Evolutionary conservation across 2,113 vertebrate species (phyloP), one percentile per base, ranked within the genome.

Genomic region (Orthonyx spaldingii): DNA sequence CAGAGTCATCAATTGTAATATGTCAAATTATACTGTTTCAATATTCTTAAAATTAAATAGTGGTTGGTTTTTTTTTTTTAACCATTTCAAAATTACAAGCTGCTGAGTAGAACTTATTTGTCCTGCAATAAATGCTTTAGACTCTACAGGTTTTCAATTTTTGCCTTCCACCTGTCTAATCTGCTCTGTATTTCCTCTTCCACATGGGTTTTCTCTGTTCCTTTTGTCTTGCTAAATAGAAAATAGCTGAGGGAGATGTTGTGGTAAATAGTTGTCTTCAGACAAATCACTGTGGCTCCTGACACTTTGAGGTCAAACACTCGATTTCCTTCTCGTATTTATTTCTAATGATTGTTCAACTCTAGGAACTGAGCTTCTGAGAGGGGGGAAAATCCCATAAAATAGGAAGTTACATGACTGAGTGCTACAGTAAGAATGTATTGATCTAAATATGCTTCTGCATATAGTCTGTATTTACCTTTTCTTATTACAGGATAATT

Each of bases 401-500:
- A 85, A 39, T 61, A 16, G 0, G 3, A 35, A 82, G n/a, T 56
- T 74, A 13, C 9, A 11, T 28, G 37, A 69, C 5, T 64, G 61
- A 80, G 11, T 80, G 68, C 55, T 80, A 1, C 42, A 55, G n/a
- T 69, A 42, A 37, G 32, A 85, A 44, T 28, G 3, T 75, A 27
- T 71, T 81, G 42, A 63, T 89, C 15, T 70, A 56, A 60, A 63
- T 59, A 37, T 16, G 6, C 18, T 41, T 88, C 53, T 90, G 15
- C 49, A 11, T 46, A 6, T 84, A 84, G 84, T 60, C 8, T 81
- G 0, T 87, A 14, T 94, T 75, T 89, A 24, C 26, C 79, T 92
- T 85, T 86, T 75, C 44, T 92, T 93, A 52, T 89, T 94, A 23
- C 72, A 99, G 99, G 99, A 99, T 97, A 99, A 99, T 93, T 97